Conservation (phyloP, 1,140 invertebrate genomes). For the Periplaneta americana region DNA sequence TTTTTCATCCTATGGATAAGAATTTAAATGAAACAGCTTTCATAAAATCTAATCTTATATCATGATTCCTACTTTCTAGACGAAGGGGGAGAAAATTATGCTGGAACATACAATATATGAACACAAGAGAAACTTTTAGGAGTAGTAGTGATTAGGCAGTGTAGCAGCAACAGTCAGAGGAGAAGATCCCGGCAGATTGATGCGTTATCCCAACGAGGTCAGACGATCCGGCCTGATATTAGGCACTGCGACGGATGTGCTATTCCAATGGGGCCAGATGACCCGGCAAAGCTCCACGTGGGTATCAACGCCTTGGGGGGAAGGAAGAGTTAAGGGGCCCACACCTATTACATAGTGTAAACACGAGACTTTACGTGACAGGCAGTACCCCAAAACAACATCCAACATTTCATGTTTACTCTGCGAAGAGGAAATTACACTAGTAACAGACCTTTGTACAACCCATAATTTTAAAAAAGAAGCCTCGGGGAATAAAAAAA, state of each 20-base stretch:
- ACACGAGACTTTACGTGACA: background rate
- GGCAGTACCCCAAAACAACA: background rate
- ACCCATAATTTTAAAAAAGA: background rate
- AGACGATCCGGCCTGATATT: background rate
- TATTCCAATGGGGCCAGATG: background rate
- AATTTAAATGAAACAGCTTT: no score
- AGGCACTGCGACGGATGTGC: background rate
- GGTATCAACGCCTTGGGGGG: background rate
- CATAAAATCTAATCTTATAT: no score
- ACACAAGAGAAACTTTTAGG: no score
- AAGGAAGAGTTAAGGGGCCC: background rate
- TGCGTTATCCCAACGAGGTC: background rate
- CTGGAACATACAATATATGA: no score
- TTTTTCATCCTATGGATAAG: no score
- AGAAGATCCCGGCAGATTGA: background rate
- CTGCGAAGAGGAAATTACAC: background rate
- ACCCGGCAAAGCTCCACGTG: no score
- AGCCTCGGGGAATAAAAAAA: background rate
- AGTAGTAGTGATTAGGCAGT: background rate
- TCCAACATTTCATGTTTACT: background rate
- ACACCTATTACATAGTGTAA: background rate
- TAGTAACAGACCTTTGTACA: background rate
- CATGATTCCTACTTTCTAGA: no score
- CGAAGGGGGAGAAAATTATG: no score
- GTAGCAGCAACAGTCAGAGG: background rate